These are phyloP conservation scores for Belonocnema kinseyi DNA, from an alignment of 1,140 invertebrate species.

Conservation along the genomic window DNA sequence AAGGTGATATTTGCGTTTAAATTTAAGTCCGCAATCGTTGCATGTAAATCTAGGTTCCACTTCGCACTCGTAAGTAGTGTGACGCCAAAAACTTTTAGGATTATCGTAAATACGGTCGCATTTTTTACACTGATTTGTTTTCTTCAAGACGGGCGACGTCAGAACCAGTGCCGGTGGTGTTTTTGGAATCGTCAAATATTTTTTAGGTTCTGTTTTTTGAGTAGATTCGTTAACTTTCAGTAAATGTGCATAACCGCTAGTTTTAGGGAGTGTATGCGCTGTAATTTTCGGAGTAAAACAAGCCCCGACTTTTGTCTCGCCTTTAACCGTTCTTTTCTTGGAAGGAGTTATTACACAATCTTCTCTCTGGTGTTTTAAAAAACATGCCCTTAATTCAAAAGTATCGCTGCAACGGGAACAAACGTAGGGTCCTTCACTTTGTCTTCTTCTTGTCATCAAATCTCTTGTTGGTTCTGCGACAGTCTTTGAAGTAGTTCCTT, in stretches of 20 bases:
- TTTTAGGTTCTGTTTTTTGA: not conserved
- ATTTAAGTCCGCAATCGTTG: slow-evolving; percentile 74
- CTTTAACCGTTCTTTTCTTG: not conserved
- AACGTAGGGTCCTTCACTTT: not conserved
- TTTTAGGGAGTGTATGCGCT: too few species aligned
- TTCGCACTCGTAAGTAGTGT: slow-evolving; percentile 79
- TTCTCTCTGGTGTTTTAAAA: not conserved
- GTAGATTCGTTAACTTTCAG: too few species aligned
- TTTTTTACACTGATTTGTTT: not conserved
- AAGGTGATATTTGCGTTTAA: slow-evolving; percentile 74
- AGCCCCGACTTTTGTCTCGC: too few species aligned
- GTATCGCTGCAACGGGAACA: not conserved
- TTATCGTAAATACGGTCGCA: not conserved
- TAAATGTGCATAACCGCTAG: too few species aligned
- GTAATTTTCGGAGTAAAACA: too few species aligned
- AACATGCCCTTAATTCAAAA: not conserved
- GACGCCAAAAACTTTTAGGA: slow-evolving; percentile 68
- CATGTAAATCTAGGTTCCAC: slow-evolving; percentile 76
- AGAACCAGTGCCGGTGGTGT: not conserved
- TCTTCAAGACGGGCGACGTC: not conserved
- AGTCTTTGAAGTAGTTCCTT: not conserved
- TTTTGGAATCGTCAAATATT: not conserved
- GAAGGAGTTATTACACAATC: not conserved
- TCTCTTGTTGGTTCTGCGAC: not conserved
- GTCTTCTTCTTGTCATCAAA: not conserved